Evolutionary conservation across 2,888 invertebrate species (phyloP).

Genomic region (Yponomeuta plumbellus): DNA sequence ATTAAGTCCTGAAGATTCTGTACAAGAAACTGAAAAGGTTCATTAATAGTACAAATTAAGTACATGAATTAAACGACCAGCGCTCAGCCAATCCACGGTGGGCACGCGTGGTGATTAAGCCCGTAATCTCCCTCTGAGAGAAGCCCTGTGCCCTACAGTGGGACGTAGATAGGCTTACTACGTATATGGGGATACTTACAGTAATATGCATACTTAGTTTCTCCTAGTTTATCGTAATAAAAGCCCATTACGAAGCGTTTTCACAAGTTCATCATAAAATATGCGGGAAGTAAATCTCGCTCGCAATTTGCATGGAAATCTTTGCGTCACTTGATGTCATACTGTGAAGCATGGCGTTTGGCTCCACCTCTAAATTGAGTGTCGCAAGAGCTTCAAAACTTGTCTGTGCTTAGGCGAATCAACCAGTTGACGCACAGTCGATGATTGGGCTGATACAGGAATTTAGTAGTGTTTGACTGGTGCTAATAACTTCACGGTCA

Average conservation of each 20-base stretch:
- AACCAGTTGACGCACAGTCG: background rate
- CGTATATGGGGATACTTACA: background rate
- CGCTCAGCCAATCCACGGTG: no score
- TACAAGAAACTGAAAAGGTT: no score
- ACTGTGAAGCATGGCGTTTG: background rate
- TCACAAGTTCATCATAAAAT: background rate
- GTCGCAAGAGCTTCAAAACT: background rate
- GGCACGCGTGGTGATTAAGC: no score
- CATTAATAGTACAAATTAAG: no score
- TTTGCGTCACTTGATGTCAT: background rate
- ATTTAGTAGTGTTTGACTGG: background rate
- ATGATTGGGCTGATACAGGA: background rate
- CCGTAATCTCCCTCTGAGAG: no score
- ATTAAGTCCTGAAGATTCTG: no score
- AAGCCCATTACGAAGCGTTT: background rate
- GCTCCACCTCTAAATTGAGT: background rate
- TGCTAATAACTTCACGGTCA: constrained; percentile 1
- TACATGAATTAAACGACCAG: no score
- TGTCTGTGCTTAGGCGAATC: background rate
- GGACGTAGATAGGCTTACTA: no score
- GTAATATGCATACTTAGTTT: background rate
- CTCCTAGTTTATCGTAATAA: background rate
- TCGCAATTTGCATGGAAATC: background rate
- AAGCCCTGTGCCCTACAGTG: no score
- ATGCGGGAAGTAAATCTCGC: background rate